phyloP scores from a whole-genome alignment of 2,888 invertebrate species.

The Arge pagana region DNA sequence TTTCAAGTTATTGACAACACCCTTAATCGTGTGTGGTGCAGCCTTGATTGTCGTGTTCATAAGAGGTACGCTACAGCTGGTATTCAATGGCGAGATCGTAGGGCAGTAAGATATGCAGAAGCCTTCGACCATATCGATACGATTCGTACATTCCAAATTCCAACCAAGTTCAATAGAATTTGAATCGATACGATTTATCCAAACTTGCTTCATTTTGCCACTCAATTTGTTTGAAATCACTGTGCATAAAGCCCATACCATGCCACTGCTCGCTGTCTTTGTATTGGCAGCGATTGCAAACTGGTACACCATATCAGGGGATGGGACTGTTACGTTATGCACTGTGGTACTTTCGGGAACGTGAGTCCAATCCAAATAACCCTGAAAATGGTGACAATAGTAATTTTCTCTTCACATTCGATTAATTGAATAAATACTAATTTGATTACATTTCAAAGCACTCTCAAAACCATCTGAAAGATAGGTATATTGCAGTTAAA shows the following conservation, averaged over 20 bases:
- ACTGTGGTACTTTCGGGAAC: constrained; percentile 60
- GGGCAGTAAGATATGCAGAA: constrained; percentile 79
- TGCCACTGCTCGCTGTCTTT: constrained; percentile 73
- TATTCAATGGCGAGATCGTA: constrained; percentile 61
- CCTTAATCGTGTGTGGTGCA: constrained; percentile 61
- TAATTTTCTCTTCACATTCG: no score
- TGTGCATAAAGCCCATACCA: constrained; percentile 83
- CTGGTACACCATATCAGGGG: constrained; percentile 66
- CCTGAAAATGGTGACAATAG: no score
- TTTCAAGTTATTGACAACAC: constrained; percentile 67
- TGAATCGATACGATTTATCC: constrained; percentile 60
- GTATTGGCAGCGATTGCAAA: constrained; percentile 85
- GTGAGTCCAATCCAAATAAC: constrained; percentile 66
- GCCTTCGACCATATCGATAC: constrained; percentile 72
- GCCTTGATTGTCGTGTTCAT: constrained; percentile 58
- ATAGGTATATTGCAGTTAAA: no score
- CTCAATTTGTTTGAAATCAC: constrained; percentile 61
- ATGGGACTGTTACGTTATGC: constrained; percentile 66
- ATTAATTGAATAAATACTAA: constrained; percentile 3
- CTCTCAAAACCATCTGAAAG: no score
- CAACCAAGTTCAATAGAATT: constrained; percentile 70
- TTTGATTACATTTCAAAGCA: no score
- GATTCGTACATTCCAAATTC: constrained; percentile 77
- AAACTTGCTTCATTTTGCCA: constrained; percentile 65
- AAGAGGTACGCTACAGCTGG: constrained; percentile 62